Evolutionary conservation across 2,113 vertebrate species (phyloP), one percentile per base, ranked within the genome.

Genomic region (Alethe diademata): DNA sequence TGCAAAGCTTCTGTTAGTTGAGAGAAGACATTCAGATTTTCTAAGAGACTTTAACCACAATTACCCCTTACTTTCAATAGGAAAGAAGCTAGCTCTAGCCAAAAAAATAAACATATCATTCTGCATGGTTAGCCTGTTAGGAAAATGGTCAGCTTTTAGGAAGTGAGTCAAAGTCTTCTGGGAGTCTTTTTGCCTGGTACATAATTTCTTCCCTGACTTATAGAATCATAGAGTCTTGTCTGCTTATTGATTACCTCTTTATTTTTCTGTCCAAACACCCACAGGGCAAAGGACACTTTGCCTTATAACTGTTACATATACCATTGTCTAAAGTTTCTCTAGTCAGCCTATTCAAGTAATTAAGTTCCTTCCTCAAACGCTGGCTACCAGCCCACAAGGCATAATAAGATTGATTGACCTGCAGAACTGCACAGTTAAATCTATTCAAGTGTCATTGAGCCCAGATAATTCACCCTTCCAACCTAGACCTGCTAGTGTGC

Each of bases 31-130:
- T 43, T 8, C 40, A 72, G 51, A 78, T 88, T 81, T 81, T 87
- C 61, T 36, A 25, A 78, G 33, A 61, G 25, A 31, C 35, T 89
- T 92, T 54, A 90, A 62, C 66, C 29, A 73, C 8, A 43, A 42
- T 72, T 78, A 42, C 19, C 6, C 45, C 61, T 84, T 86, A 20
- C 57, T 94, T 92, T 75, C 87, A 85, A 75, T 72, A 91, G 61
- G 45, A 81, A 25, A 75, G 45, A 90, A 92, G 74, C 61, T 51
- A 78, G 19, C 35, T 73, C 36, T 35, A 86, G 51, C 35, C 54
- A 85, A 87, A 95, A 93, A 70, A 94, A 85, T 76, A 94, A 88
- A 85, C 42, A 66, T 53, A 58, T 61, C 6, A 56, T 89, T 78
- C 85, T 53, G 23, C 11, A 50, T 62, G 28, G 35, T 48, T 92